Evolutionary conservation across 2,888 invertebrate genomes (phyloP), one percentile per base, ranked within the genome.

Genomic region (Mallateleia sp.): DNA sequence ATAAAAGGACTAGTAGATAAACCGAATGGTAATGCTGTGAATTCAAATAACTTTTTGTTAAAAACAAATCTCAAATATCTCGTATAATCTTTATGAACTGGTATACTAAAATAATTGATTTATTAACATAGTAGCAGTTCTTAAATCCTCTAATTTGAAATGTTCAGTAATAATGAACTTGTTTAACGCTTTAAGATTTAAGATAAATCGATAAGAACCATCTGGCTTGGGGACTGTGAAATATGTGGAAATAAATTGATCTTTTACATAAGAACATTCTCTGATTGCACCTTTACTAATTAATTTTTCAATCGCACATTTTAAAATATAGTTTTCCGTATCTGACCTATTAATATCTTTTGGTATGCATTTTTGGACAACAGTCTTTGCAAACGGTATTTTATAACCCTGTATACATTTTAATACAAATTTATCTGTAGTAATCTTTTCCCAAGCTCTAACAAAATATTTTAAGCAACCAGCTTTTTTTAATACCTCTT

Each of bases 1-100:
- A 91, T 56, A 56, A 47, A 91, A 15, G 92, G 90, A 1, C 88
- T 88, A 24, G 87, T 87, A 25, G 88, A 87, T 15, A 92, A 38
- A 14, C 92, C 90, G 60, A 91, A 91, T 8, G 91, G 91, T 1
- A 91, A 52, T 25, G 83, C 87, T 15, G 58, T 88, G 80, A 90
- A 92, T 64, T 91, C 88, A 69, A 81, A 92, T 9, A 88, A 11
- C 32, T 42, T 81, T 0, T 45, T 71, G 1, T 80, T 18, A 69
- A 90, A 91, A 14, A 42, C 4, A 67, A 91, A 92, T 25, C 88
- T 50, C 28, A 91, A 72, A 72, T 79, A 87, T 67, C 91, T 92
- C 66, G 82, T 77, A 64, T 88, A 62, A 22, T 69, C 22, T 9
- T 58, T 18, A n/a, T 89, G 32, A 8, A 91, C 62, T 22, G 89